phyloP scores from a whole-genome alignment of 2,888 invertebrate species.

The Syritta pipiens region DNA sequence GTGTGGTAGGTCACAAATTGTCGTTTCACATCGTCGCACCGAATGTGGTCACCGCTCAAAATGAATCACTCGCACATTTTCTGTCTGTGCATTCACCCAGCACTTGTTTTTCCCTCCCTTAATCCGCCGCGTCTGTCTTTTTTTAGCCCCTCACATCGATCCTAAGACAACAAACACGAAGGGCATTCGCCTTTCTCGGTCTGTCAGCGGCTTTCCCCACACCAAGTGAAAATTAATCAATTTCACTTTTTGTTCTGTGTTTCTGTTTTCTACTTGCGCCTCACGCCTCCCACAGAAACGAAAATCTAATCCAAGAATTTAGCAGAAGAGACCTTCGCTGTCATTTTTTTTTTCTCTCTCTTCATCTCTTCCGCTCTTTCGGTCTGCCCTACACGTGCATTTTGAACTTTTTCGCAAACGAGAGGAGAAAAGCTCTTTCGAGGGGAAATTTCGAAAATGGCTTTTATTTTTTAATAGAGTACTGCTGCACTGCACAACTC shows the following conservation, averaged over 20 bases:
- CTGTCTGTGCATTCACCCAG: too few species aligned
- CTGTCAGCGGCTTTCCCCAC: slow-evolving; percentile 1
- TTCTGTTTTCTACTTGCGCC: slow-evolving; percentile 4
- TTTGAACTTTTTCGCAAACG: slow-evolving; percentile 3
- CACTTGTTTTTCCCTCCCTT: too few species aligned
- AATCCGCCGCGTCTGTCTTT: too few species aligned
- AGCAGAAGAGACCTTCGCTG: not conserved
- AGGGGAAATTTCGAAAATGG: not conserved
- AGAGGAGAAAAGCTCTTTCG: not conserved
- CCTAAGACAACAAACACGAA: slow-evolving; percentile 15
- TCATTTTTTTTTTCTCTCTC: not conserved
- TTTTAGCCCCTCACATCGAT: not conserved
- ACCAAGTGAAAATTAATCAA: slow-evolving; percentile 45
- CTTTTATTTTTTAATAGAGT: not conserved
- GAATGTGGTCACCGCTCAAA: too few species aligned
- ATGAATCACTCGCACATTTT: too few species aligned
- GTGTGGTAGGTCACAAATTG: too few species aligned
- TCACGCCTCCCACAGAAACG: slow-evolving; percentile 6
- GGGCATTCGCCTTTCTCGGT: slow-evolving; percentile 49
- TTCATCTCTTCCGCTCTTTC: not conserved
- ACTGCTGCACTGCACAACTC: slow-evolving; percentile 11
- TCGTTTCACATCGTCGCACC: too few species aligned
- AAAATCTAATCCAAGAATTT: not conserved
- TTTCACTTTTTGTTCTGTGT: slow-evolving; percentile 41
- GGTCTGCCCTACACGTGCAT: not conserved